Percentiles rank a stretch among this genome's conserved stretches.
Evolutionary conservation across 2,797 vertebrate species (phyloP).

Genomic region (Semotilus atromaculatus): DNA sequence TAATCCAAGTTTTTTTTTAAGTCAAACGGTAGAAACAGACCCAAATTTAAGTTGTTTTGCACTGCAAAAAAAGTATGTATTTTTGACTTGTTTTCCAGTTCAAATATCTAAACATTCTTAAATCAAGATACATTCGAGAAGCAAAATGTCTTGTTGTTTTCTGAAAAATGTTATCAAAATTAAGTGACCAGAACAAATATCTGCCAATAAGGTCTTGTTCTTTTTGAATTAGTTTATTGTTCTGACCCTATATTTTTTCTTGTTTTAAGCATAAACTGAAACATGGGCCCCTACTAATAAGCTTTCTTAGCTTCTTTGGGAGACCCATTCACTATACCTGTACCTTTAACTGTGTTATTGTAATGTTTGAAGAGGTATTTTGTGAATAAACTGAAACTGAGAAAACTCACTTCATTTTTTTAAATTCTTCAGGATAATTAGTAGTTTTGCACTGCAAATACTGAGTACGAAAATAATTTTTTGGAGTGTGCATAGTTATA

Average conservation of each 20-base stretch:
- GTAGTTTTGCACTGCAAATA: neutral
- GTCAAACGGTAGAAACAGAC: neutral
- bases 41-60: neutral
- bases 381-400: too few relatives aligned
- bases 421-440: too few relatives aligned
- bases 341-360: too few relatives aligned
- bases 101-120: neutral
- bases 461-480: neutral
- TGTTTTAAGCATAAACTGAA: too few relatives aligned
- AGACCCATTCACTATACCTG: too few relatives aligned
- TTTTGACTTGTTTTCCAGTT: neutral
- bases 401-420: too few relatives aligned
- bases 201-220: neutral
- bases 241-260: too few relatives aligned
- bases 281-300: too few relatives aligned
- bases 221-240: too few relatives aligned
- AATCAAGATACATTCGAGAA: neutral
- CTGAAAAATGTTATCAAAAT: neutral
- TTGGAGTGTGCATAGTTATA: neutral
- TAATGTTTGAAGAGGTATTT: too few relatives aligned
- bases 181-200: neutral
- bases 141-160: neutral
- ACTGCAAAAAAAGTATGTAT: neutral
- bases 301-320: too few relatives aligned
- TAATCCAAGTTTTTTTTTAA: neutral